Evolutionary conservation across 1,140 invertebrate species (phyloP).

Genomic region (Atta cephalotes): DNA sequence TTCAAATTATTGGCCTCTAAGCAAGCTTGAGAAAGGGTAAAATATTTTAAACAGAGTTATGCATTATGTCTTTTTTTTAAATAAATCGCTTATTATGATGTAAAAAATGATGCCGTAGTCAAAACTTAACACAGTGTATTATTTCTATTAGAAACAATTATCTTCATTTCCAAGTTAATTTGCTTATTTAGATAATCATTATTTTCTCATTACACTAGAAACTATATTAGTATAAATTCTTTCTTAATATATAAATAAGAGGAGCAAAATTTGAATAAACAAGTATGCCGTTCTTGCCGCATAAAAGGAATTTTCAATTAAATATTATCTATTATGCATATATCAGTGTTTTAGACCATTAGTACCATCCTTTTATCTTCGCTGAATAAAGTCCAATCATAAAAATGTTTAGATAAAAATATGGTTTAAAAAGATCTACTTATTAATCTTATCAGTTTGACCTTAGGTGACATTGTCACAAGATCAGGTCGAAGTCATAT

Average conservation of each 20-base stretch:
- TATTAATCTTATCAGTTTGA: too few species aligned
- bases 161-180: slow-evolving; percentile 60
- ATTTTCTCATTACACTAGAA: slow-evolving; percentile 78
- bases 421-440: too few species aligned
- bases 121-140: slow-evolving; percentile 72
- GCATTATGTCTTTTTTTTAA: slow-evolving; percentile 8
- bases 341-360: neutral
- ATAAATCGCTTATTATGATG: slow-evolving; percentile 42
- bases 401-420: too few species aligned
- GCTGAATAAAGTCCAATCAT: too few species aligned
- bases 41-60: slow-evolving; percentile 32
- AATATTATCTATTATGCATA: slow-evolving; percentile 22
- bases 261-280: slow-evolving; percentile 67
- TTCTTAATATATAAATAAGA: slow-evolving; percentile 74
- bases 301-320: slow-evolving; percentile 41
- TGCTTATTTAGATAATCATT: slow-evolving; percentile 74
- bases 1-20: slow-evolving; percentile 19
- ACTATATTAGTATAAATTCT: slow-evolving; percentile 77
- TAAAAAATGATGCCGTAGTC: slow-evolving; percentile 48
- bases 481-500: too few species aligned
- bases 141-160: slow-evolving; percentile 66
- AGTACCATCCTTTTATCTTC: too few species aligned
- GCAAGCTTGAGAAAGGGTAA: neutral
- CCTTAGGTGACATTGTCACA: too few species aligned
- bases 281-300: slow-evolving; percentile 69